These are phyloP conservation scores for Ophion ellenae DNA, from an alignment of 2,888 invertebrate genomes.

Conservation along the genomic window DNA sequence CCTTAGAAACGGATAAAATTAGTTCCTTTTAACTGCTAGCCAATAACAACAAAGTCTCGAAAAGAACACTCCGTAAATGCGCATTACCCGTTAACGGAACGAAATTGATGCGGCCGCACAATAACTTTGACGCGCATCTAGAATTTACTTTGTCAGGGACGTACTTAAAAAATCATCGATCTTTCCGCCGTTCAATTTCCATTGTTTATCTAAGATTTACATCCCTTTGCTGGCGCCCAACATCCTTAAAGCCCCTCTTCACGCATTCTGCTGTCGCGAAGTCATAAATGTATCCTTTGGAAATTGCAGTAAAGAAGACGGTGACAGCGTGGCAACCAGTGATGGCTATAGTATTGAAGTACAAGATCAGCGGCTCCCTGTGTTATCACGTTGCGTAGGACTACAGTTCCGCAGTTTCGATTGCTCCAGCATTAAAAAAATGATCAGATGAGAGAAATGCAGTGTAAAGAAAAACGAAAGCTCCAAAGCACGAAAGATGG, in stretches of 20 bases:
- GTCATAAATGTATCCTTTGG: conserved; percentile 10
- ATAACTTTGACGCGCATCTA: too few species aligned
- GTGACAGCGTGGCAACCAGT: conserved; percentile 84
- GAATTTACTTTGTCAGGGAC: too few species aligned
- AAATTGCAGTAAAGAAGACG: conserved; percentile 86
- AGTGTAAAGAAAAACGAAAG: conserved; percentile 26
- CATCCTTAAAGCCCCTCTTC: too few species aligned
- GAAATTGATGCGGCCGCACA: too few species aligned
- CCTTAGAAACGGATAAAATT: too few species aligned
- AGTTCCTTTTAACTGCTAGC: too few species aligned
- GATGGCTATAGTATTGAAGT: conserved; percentile 78
- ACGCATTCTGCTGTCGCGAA: not conserved
- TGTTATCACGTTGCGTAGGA: conserved; percentile 82
- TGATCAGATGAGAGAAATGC: conserved; percentile 34
- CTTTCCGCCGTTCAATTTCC: too few species aligned
- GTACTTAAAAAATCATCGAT: too few species aligned
- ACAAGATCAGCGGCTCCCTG: conserved; percentile 77
- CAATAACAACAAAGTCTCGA: too few species aligned
- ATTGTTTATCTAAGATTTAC: not conserved
- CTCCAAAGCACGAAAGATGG: conserved; percentile 36
- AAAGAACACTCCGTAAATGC: too few species aligned
- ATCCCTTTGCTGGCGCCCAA: too few species aligned
- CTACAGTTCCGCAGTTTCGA: conserved; percentile 76
- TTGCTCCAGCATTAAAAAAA: conserved; percentile 63
- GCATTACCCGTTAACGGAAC: too few species aligned